These are phyloP conservation scores for Pseudopodoces humilis DNA, from an alignment of 2,113 vertebrate species.

Conservation along the genomic window DNA sequence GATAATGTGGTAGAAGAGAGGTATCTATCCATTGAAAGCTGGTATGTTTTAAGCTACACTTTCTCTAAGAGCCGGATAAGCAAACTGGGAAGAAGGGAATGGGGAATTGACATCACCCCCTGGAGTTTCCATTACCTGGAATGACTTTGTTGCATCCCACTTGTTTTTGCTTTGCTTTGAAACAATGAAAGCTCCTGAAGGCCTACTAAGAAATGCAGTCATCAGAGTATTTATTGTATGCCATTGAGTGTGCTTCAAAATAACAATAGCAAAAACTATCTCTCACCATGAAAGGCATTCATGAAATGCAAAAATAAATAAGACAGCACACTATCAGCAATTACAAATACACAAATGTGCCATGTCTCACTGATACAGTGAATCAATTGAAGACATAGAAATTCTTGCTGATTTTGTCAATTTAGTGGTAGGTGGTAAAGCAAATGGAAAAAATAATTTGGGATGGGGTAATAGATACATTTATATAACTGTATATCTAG, in stretches of 20 bases:
- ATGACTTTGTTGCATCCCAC: neutral
- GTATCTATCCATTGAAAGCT: neutral
- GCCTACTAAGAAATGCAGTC: neutral
- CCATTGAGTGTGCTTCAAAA: neutral
- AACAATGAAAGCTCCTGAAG: neutral
- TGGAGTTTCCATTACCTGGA: neutral
- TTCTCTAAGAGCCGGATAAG: neutral
- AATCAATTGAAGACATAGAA: neutral
- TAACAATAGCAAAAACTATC: neutral
- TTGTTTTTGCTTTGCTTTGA: neutral
- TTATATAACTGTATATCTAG: neutral
- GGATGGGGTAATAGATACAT: neutral
- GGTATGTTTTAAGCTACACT: neutral
- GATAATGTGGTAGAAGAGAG: neutral
- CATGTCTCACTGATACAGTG: neutral
- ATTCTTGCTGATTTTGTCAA: neutral
- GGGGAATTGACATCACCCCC: neutral
- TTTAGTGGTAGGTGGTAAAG: neutral
- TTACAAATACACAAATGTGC: neutral
- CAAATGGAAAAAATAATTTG: neutral
- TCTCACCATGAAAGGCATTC: neutral
- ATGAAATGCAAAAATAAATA: neutral
- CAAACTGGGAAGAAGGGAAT: neutral
- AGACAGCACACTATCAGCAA: neutral
- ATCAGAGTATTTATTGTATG: neutral